These are phyloP conservation scores for Megaptera novaeangliae DNA, from an alignment of 2,113 vertebrate genomes.

Conservation along the genomic window DNA sequence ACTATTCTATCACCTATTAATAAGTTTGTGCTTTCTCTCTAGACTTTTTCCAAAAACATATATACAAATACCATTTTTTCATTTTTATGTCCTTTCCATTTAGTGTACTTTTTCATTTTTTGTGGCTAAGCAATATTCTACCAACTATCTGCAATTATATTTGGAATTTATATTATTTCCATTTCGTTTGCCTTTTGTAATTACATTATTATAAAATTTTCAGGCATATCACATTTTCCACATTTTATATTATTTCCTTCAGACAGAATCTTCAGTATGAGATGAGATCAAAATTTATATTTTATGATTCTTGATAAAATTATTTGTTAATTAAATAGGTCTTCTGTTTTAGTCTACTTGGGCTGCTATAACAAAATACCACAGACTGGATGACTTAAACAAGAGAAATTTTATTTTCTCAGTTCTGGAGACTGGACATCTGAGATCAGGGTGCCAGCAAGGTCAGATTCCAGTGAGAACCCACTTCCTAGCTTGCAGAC, in stretches of 20 bases:
- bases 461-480: background rate
- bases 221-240: background rate
- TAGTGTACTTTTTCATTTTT: background rate
- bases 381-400: rapidly evolving
- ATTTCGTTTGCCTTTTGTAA: background rate
- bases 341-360: background rate
- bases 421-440: background rate
- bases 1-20: background rate
- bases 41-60: background rate
- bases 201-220: background rate
- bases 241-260: background rate
- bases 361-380: background rate
- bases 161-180: background rate
- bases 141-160: background rate
- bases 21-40: background rate
- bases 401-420: background rate
- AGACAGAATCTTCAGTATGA: background rate
- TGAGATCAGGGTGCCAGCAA: background rate
- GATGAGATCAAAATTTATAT: background rate
- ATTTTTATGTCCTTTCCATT: background rate
- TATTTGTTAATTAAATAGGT: background rate
- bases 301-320: background rate
- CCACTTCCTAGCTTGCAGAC: background rate
- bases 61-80: background rate
- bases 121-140: background rate